Percentiles rank a stretch among this genome's conserved stretches.
phyloP scores from a whole-genome alignment of 2,797 vertebrate genomes.

The Mormyrops attenuatus region DNA sequence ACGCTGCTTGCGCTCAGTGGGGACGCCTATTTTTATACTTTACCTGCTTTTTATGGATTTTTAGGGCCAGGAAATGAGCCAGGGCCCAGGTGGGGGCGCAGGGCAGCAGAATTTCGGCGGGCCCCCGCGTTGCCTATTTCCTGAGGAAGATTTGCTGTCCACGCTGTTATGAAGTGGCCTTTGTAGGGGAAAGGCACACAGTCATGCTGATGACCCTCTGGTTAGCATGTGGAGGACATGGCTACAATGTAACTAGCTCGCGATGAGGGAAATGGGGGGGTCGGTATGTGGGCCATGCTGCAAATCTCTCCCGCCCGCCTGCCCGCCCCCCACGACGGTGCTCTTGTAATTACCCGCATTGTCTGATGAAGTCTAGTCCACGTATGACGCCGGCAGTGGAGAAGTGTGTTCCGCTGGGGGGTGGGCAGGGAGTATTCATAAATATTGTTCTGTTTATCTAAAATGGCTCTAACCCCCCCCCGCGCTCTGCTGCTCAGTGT shows the following conservation, averaged over 20 bases:
- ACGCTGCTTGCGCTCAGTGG: background rate
- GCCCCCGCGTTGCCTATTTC: background rate
- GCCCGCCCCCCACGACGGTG: conserved; percentile 48
- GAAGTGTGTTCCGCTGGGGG: background rate
- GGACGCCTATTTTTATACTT: conserved; percentile 21
- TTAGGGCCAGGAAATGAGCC: background rate
- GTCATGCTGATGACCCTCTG: background rate
- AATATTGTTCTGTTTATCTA: background rate
- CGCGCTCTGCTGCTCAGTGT: background rate
- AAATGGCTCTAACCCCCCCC: background rate
- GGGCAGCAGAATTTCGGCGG: background rate
- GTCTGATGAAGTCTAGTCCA: conserved; percentile 41
- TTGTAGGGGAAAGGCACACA: background rate
- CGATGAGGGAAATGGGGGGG: background rate
- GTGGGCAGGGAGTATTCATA: too few species aligned
- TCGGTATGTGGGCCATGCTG: too few species aligned
- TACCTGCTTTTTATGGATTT: conserved; percentile 47
- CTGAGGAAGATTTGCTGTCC: background rate
- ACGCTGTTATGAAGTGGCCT: background rate
- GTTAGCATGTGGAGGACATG: background rate
- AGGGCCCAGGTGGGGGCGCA: background rate
- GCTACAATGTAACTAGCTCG: background rate
- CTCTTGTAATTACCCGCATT: conserved; percentile 47
- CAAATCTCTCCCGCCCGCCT: conserved; percentile 30
- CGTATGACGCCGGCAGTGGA: too few species aligned